A percentile compares a stretch with the other conserved stretches of the same genome.
Evolutionary conservation across 2,888 invertebrate species (phyloP).

Genomic region (Trissonchulus sp.): DNA sequence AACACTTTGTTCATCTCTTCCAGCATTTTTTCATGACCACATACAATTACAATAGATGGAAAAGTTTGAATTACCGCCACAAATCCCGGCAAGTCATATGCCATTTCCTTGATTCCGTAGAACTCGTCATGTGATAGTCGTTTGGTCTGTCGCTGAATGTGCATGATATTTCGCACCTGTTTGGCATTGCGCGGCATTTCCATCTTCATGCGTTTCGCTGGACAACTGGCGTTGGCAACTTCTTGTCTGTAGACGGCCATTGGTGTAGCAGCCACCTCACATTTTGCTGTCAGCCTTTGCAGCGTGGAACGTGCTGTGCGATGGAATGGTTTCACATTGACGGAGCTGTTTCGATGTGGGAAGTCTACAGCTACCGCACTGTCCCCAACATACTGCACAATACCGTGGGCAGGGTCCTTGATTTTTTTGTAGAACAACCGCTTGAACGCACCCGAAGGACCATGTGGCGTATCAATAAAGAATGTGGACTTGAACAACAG

Average conservation of each 20-base stretch:
- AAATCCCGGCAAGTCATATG: background rate
- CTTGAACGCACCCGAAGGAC: background rate
- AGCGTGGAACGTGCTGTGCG: background rate
- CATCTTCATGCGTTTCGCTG: background rate
- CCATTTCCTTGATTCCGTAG: background rate
- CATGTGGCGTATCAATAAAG: background rate
- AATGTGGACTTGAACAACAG: background rate
- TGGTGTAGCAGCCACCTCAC: background rate
- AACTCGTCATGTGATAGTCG: background rate
- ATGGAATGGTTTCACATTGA: background rate
- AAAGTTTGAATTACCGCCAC: background rate
- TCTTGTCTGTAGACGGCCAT: background rate
- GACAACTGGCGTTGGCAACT: background rate
- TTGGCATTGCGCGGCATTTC: background rate
- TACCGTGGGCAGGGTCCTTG: background rate
- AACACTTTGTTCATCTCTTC: background rate
- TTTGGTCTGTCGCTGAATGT: background rate
- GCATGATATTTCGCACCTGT: background rate
- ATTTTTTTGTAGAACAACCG: background rate
- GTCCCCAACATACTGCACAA: background rate
- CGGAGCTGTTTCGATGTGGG: background rate
- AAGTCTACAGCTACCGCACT: background rate
- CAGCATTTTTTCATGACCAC: background rate
- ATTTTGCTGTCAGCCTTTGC: background rate
- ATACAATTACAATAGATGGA: background rate